Conservation (phyloP, 2,113 vertebrate genomes). For the Osmerus mordax region DNA sequence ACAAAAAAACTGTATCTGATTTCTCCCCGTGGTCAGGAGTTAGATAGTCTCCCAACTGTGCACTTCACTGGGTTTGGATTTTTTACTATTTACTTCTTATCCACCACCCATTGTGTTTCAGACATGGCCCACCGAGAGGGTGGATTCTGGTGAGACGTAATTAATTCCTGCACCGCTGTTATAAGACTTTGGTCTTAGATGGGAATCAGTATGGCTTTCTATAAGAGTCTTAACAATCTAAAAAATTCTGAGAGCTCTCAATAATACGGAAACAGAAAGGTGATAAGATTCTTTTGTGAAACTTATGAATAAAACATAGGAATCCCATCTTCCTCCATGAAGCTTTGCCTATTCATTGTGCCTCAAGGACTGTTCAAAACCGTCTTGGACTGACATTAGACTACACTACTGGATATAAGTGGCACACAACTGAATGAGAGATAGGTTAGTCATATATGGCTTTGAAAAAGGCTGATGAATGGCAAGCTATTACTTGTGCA, state of each 20-base stretch:
- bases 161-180: background rate
- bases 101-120: background rate
- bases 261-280: background rate
- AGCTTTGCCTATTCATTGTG: no score
- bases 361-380: no score
- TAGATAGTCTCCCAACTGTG: no score
- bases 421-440: no score
- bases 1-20: no score
- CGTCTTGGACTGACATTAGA: no score
- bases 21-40: no score
- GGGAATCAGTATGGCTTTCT: background rate
- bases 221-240: background rate
- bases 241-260: background rate
- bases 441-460: no score
- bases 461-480: no score
- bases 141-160: background rate
- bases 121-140: background rate
- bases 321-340: background rate
- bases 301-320: background rate
- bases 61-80: no score
- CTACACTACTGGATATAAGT: no score
- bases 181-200: background rate
- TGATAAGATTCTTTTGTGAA: background rate
- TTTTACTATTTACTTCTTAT: background rate
- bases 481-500: no score